A percentile compares a stretch with the other conserved stretches of the same genome.
phyloP scores from a whole-genome alignment of 2,113 vertebrate genomes.

The Haemorhous mexicanus region DNA sequence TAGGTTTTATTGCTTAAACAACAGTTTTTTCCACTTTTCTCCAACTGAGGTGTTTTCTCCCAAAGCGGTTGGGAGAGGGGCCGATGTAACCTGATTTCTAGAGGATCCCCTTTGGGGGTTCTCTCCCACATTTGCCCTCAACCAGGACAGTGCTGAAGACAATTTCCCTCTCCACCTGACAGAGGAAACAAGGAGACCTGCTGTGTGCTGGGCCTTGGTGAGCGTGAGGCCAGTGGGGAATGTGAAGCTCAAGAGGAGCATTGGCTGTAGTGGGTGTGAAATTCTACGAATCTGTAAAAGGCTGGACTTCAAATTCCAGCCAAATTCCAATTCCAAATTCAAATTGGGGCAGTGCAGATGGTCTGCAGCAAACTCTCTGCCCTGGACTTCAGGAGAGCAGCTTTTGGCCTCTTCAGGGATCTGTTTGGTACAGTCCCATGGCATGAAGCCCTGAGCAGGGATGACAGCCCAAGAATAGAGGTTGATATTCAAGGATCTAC shows the following conservation, averaged over 20 bases:
- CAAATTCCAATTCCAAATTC: no score
- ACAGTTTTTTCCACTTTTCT: no score
- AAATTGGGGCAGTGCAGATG: not conserved
- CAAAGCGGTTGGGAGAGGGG: no score
- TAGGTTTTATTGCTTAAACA: no score
- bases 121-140: no score
- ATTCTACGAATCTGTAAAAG: not conserved
- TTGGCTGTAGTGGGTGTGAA: not conserved
- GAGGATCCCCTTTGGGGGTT: no score
- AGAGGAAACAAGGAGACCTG: not conserved
- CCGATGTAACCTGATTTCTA: no score
- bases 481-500: not conserved
- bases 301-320: no score
- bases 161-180: not conserved
- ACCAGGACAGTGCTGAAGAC: not conserved
- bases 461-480: not conserved
- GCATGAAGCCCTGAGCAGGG: not conserved
- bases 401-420: not conserved
- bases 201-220: not conserved
- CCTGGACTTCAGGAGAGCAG: not conserved
- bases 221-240: not conserved
- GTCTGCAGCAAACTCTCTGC: not conserved
- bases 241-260: not conserved
- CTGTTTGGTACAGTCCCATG: not conserved
- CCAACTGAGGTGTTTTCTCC: no score